Base-by-base conservation (phyloP, 30 jellyfish, hydroid and myxozoan genomes). In the Hydractinia symbiolongicarpus region DNA sequence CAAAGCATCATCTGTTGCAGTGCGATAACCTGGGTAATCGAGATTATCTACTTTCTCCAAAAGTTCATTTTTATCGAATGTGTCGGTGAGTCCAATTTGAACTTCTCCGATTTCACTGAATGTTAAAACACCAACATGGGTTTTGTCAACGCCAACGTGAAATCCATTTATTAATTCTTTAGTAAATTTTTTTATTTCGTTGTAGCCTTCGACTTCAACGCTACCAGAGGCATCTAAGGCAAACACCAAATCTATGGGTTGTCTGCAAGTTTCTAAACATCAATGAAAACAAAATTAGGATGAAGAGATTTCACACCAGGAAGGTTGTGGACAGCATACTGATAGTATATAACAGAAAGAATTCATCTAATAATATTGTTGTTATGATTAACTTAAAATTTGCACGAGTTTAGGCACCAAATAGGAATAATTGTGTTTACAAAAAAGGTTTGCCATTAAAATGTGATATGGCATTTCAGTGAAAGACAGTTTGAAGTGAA, bases 171-270 rank as follows among this genome's bases (percentile, higher is more conserved):
- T 82, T 62, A 90, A 73, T 14, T 79, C 86, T 56, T 90, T 90
- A 13, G 97, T 85, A 83, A 90, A 90, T 50, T 90, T 86, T 73
- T 90, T 90, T 78, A 90, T 90, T 79, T 81, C 66, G 81, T 83
- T 86, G 54, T 71, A 90, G 40, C 89, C 96, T 11, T 74, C 81
- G 44, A 60, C 49, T 77, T 82, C 74, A 55, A 90, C 66, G 81
- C 97, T 90, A n/a, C 95, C 95, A 5, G 97, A 90, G n/a, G 96
- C 94, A 82, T 90, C 97, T 57, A 14, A 83, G 4, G 95, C 94
- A 55, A 89, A 89, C 9, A 84, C 97, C 78, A 89, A 64, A 58
- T 89, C 97, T 20, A 89, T 76, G 16, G 91, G 86, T 52, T 84
- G 88, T 11, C 14, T 49, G 73, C 96, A 88, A 49, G 49, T 67